phyloP scores from a whole-genome alignment of 1,140 invertebrate genomes.

The Phthorimaea operculella region DNA sequence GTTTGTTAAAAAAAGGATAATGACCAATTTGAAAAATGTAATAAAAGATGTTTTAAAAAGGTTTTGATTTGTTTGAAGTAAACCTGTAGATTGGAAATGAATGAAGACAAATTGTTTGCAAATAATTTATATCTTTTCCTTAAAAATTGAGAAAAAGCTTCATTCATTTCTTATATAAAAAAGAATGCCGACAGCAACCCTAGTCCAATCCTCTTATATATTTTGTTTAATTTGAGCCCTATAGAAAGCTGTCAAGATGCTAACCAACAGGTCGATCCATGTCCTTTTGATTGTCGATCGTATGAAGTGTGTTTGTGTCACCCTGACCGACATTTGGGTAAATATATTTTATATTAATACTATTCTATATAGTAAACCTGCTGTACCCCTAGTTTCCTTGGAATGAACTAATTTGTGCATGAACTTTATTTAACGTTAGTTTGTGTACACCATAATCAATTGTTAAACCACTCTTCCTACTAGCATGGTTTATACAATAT shows the following conservation, averaged over 20 bases:
- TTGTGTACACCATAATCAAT: conserved; percentile 46
- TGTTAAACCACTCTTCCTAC: conserved; percentile 33
- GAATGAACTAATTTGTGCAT: conserved; percentile 65
- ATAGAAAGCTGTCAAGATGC: conserved; percentile 67
- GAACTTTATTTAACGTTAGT: conserved; percentile 22
- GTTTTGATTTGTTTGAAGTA: conserved; percentile 22
- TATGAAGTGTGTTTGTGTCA: conserved; percentile 60
- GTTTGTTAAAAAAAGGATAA: conserved; percentile 34
- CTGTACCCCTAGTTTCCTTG: conserved; percentile 50
- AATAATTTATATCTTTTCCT: neutral
- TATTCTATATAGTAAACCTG: conserved; percentile 47
- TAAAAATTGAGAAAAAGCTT: conserved; percentile 12
- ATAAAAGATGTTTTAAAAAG: conserved; percentile 59
- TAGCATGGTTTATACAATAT: conserved; percentile 40
- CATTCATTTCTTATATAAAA: conserved; percentile 25
- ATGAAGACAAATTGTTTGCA: conserved; percentile 19
- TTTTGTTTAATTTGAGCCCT: conserved; percentile 5
- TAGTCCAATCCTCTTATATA: conserved; percentile 8
- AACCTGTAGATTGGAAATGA: conserved; percentile 21
- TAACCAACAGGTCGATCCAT: conserved; percentile 48
- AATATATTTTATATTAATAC: conserved; percentile 63
- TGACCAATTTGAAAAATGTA: conserved; percentile 61
- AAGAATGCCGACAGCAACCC: conserved; percentile 15
- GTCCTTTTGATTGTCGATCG: conserved; percentile 47
- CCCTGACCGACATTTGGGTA: conserved; percentile 61